Evolutionary conservation across 2,888 invertebrate species (phyloP).

Genomic region (Cynaeus angustus): DNA sequence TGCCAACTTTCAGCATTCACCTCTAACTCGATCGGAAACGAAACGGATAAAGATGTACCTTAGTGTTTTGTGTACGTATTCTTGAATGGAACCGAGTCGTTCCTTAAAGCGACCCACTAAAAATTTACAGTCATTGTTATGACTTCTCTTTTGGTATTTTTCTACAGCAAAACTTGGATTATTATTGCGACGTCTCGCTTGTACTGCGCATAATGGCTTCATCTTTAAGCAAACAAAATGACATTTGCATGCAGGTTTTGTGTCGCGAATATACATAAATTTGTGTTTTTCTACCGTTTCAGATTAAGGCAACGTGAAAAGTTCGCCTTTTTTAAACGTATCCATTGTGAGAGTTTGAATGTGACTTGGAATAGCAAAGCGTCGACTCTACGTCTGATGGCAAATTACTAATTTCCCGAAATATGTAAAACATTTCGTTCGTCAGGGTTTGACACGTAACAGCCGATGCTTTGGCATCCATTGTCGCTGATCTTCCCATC

Average conservation of each 20-base stretch:
- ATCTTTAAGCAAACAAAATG: slow-evolving; percentile 52
- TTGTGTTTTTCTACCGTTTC: slow-evolving; percentile 17
- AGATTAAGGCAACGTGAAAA: slow-evolving; percentile 20
- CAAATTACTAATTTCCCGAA: slow-evolving; percentile 11
- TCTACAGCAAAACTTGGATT: slow-evolving; percentile 45
- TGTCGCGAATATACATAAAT: slow-evolving; percentile 27
- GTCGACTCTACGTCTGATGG: too few species aligned
- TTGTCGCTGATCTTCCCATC: slow-evolving; percentile 54
- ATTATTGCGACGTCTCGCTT: slow-evolving; percentile 45
- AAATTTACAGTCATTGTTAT: slow-evolving; percentile 50
- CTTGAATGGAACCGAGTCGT: slow-evolving; percentile 38
- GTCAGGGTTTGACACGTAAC: neutral
- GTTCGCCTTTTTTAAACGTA: neutral
- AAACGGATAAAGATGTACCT: slow-evolving; percentile 44
- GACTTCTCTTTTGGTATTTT: slow-evolving; percentile 45
- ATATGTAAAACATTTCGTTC: slow-evolving; percentile 19
- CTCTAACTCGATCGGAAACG: slow-evolving; percentile 41
- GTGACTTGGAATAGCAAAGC: too few species aligned
- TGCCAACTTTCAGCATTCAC: slow-evolving; percentile 47
- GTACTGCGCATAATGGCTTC: slow-evolving; percentile 52
- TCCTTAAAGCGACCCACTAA: slow-evolving; percentile 42
- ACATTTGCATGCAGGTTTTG: slow-evolving; percentile 50
- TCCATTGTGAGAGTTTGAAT: too few species aligned
- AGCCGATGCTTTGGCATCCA: slow-evolving; percentile 13
- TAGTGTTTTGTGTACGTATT: slow-evolving; percentile 46